Conservation (phyloP, 2,797 vertebrate species). For the Lerista edwardsae region DNA sequence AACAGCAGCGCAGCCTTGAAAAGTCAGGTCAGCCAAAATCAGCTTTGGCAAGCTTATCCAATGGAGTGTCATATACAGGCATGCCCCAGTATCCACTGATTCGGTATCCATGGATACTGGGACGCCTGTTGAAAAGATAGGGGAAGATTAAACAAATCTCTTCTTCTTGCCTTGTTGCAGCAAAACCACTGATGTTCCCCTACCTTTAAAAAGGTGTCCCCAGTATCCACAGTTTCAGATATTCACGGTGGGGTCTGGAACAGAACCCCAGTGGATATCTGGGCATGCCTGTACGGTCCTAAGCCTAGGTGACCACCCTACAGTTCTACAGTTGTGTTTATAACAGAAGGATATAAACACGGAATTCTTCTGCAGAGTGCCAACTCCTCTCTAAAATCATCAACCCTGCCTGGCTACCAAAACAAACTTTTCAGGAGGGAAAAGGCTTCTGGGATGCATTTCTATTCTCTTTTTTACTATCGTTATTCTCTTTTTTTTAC, state of each 20-base stretch:
- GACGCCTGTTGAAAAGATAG: too few species aligned
- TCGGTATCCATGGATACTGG: too few species aligned
- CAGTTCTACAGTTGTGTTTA: neutral
- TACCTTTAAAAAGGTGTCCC: too few species aligned
- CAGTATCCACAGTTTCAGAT: too few species aligned
- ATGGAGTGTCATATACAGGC: neutral
- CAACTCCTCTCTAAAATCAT: neutral
- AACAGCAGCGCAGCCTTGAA: constrained; percentile 8
- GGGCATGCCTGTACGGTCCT: too few species aligned
- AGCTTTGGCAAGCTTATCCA: neutral
- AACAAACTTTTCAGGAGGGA: neutral
- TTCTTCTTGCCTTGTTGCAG: too few species aligned
- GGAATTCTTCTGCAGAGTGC: neutral
- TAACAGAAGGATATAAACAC: neutral
- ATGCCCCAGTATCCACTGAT: too few species aligned
- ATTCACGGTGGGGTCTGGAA: too few species aligned
- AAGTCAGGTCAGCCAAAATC: constrained; percentile 4
- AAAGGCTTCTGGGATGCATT: neutral
- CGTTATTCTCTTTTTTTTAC: neutral
- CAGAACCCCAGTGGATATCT: too few species aligned
- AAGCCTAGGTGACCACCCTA: neutral
- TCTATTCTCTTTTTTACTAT: neutral
- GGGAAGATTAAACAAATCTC: too few species aligned
- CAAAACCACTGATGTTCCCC: too few species aligned
- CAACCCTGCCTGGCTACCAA: too few species aligned